Base-by-base conservation (phyloP, 1,140 invertebrate species). In the Prorops nasuta region DNA sequence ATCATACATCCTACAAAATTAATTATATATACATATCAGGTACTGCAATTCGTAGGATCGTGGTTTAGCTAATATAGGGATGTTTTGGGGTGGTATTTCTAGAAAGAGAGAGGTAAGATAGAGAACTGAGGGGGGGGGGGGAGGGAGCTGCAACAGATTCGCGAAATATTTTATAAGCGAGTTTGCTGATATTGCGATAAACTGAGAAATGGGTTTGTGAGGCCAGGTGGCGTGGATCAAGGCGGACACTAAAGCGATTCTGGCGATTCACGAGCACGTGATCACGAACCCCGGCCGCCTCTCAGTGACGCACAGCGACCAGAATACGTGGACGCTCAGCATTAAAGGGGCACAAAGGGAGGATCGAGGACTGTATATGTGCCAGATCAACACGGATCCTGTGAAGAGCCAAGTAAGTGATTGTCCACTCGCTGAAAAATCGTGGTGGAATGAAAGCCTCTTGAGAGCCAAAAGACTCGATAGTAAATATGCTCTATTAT, bases 351-450 rank as follows among this genome's bases (percentile, higher is more conserved):
- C 92, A 32, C 85, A 87, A 63, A 80, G 89, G 60, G 88, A 89
- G 63, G 93, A 96, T 78, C 78, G 89, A 34, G 92, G 92, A 51
- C 84, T 87, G 63, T 91, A 92, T 67, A 94, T 94, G 89, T 95
- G 92, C 78, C 93, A 96, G 81, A 87, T 95, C 63, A 94, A 95
- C 73, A 92, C 93, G 50, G 88, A 94, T 75, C 92, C 92, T 12
- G 94, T 96, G 90, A 91, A 91, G 77, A 91, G 88, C 79, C 90
- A 92, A 84, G 90, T 92, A 70, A 83, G 75, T 56, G 14, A 32
- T 40, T 35, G 21, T 32, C 43, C 16, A 19, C 32, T n/a, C 16
- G 15, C 7, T 17, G 7, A 7, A 14, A 37, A 37, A 15, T 37
- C 4, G 14, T 6, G 35, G 35, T 37, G 4, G 35, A 14, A 14